A percentile compares a stretch with the other conserved stretches of the same genome.
Conservation (phyloP, 2,797 vertebrate genomes). For the Hirundo rustica region DNA sequence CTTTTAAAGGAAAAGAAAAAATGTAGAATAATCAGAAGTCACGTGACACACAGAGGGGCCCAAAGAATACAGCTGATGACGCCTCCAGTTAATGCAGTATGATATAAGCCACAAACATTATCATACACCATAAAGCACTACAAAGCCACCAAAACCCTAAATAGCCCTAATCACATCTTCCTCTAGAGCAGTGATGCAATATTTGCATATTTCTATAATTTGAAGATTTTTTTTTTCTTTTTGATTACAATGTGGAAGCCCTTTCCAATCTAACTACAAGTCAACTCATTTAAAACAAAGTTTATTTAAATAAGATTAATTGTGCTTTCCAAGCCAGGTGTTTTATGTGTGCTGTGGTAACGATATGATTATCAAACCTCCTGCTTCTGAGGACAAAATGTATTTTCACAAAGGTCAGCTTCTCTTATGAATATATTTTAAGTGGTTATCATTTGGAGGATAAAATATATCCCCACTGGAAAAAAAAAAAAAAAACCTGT, state of each 20-base stretch:
- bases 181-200: neutral
- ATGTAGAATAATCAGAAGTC: neutral
- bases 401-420: neutral
- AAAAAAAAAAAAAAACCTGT: rapidly evolving
- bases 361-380: neutral
- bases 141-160: neutral
- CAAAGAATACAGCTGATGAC: neutral
- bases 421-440: neutral
- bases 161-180: neutral
- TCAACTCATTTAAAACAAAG: neutral
- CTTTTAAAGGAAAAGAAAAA: neutral
- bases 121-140: neutral
- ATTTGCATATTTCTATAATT: neutral
- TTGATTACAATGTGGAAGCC: neutral
- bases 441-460: neutral
- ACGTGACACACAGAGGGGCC: neutral
- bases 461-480: neutral
- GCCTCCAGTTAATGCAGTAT: neutral
- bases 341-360: neutral
- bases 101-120: neutral
- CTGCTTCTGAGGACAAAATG: neutral
- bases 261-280: neutral
- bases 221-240: neutral
- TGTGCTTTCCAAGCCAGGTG: neutral
- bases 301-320: neutral